Conservation (phyloP, 2,113 vertebrate species). For the Cromileptes altivelis region DNA sequence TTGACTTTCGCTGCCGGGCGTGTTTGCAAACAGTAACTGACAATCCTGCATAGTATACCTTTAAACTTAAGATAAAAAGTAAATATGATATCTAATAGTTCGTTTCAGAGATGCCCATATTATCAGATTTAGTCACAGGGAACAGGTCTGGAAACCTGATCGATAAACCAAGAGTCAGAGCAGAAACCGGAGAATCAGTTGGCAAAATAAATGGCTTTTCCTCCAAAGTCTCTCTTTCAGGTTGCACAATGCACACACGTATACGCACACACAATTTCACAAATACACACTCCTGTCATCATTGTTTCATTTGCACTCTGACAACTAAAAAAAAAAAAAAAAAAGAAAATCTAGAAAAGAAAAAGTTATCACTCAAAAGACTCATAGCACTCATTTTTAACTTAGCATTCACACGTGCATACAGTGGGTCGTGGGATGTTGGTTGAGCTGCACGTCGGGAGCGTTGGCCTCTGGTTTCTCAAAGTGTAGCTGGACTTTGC, state of each 20-base stretch:
- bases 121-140: slow-evolving; percentile 27
- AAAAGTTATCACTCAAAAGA: slow-evolving; percentile 77
- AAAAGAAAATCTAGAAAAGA: slow-evolving; percentile 65
- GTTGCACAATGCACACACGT: slow-evolving; percentile 67
- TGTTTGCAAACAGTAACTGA: too few relatives aligned
- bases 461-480: slow-evolving; percentile 72
- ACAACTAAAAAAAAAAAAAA: slow-evolving; percentile 65
- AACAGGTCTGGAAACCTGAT: slow-evolving; percentile 34
- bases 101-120: slow-evolving; percentile 11
- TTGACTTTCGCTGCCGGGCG: too few relatives aligned
- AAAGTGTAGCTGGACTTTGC: slow-evolving; percentile 86
- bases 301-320: slow-evolving; percentile 75
- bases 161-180: slow-evolving; percentile 80
- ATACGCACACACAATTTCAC: slow-evolving; percentile 62
- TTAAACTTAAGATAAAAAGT: slow-evolving; percentile 39
- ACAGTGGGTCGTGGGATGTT: slow-evolving; percentile 82
- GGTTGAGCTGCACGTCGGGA: slow-evolving; percentile 78
- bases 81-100: slow-evolving; percentile 53
- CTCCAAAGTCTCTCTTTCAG: slow-evolving; percentile 79
- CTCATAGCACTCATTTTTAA: slow-evolving; percentile 88
- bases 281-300: slow-evolving; percentile 74
- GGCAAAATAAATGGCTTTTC: slow-evolving; percentile 94
- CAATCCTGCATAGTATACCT: neutral
- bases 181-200: slow-evolving; percentile 90
- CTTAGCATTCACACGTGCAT: slow-evolving; percentile 95